Conservation (phyloP, 2,113 vertebrate genomes). For the Pygoscelis antarcticus region DNA sequence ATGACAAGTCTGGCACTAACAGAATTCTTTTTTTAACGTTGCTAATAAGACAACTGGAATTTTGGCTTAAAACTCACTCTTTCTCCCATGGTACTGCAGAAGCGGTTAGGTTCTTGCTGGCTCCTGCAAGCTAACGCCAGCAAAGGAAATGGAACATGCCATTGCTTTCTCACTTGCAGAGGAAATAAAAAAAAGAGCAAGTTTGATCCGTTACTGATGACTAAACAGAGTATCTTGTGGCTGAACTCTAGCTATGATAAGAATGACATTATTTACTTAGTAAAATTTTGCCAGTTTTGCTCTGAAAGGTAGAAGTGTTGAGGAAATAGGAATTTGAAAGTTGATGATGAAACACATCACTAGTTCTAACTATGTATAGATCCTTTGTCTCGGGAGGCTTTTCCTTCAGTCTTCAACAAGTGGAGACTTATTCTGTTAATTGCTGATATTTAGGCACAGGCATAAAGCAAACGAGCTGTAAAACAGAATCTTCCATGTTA, state of each 20-base stretch:
- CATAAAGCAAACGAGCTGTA: background rate
- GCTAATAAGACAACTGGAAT: background rate
- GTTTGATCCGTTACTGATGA: background rate
- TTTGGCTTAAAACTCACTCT: background rate
- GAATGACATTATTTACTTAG: background rate
- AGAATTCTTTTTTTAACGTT: background rate
- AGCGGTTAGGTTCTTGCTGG: background rate
- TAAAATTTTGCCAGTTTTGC: background rate
- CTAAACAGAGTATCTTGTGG: background rate
- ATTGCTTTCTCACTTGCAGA: background rate
- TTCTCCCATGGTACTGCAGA: background rate
- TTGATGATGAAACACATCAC: background rate
- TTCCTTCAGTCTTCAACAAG: background rate
- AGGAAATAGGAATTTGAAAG: background rate
- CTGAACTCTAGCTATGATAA: background rate
- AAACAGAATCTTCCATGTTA: background rate
- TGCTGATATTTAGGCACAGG: background rate
- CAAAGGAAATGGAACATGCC: background rate
- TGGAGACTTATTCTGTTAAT: background rate
- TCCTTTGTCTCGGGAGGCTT: background rate
- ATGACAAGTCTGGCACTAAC: background rate
- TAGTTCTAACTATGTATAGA: background rate
- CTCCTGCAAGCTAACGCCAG: background rate
- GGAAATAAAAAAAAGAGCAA: background rate
- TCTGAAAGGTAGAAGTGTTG: background rate